Percentiles rank a stretch among this genome's conserved stretches.
These are phyloP conservation scores for Montipora capitata DNA, from an alignment of 92 coral and sea anemone genomes.

Conservation along the genomic window DNA sequence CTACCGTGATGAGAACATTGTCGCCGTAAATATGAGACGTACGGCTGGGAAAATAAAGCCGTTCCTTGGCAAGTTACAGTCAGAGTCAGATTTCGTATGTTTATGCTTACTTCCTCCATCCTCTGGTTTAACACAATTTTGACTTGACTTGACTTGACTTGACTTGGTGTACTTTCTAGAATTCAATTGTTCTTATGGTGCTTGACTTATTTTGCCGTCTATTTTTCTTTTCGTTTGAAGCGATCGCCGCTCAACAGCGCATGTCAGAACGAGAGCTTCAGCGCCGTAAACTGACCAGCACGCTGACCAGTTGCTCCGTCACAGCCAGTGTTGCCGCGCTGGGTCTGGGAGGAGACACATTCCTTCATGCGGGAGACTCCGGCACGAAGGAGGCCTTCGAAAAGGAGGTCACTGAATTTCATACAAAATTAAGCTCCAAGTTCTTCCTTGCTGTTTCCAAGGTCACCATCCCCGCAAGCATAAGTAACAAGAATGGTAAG, in stretches of 20 bases:
- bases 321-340: constrained; percentile 91
- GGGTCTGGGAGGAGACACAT: constrained; percentile 86
- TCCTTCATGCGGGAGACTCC: constrained; percentile 83
- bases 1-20: too few relatives aligned
- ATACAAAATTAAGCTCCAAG: constrained; percentile 91
- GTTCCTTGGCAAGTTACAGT: too few relatives aligned
- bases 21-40: too few relatives aligned
- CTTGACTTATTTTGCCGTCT: not conserved
- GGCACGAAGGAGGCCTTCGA: constrained; percentile 64
- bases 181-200: too few relatives aligned
- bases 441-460: constrained; percentile 85
- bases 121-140: too few relatives aligned
- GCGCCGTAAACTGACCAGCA: constrained; percentile 94
- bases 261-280: constrained; percentile 93
- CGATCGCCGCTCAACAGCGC: constrained; percentile 95
- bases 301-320: constrained; percentile 90
- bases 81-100: too few relatives aligned
- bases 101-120: too few relatives aligned
- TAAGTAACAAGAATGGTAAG: constrained; percentile 68
- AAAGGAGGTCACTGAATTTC: constrained; percentile 75
- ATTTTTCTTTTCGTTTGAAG: constrained; percentile 52
- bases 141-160: too few relatives aligned
- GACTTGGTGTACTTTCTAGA: too few relatives aligned
- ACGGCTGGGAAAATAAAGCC: too few relatives aligned
- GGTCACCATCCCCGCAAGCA: constrained; percentile 80